Evolutionary conservation across 2,797 vertebrate genomes (phyloP), one percentile per base, ranked within the genome.

Genomic region (Sphaeramia orbicularis): DNA sequence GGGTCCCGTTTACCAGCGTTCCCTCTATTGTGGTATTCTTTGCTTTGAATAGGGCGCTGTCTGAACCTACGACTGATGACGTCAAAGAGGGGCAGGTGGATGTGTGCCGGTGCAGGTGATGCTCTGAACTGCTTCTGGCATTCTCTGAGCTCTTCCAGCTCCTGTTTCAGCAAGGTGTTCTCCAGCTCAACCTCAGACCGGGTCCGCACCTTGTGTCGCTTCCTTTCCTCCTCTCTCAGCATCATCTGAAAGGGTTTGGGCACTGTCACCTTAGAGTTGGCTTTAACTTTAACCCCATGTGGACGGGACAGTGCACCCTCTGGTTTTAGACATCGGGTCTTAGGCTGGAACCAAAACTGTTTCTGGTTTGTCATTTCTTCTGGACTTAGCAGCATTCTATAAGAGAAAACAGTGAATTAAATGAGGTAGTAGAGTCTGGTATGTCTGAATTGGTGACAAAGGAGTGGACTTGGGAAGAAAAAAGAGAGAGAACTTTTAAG

Each of bases 231-330:
- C 81, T 98, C 97, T 48, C 97, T 87, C 67, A 97, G 73, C 51
- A 92, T 98, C 97, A 98, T 98, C 68, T 94, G 92, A 86, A 98
- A 98, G 14, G 97, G 97, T 78, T 91, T 90, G 44, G 97, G 97
- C 40, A 96, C 83, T 0, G 96, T 97, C 35, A 95, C 77, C 74
- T 73, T 95, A 36, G 93, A 93, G 24, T 42, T 44, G 21, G 84
- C 56, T 44, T 35, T 67, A 16, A 56, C 19, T 55, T 65, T 74
- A 67, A 16, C 15, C 15, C 69, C 60, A 6, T 19, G 32, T 4
- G 51, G 76, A 41, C 7, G 4, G 12, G 66, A 43, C 11, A 1
- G 4, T 35, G 53, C 50, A 10, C 32, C 38, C 21, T 6, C 59
- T 0, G 51, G 56, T 38, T 76, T 76, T 0, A 30, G 11, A 60